Percentiles rank a stretch among this genome's conserved stretches.
Conservation (phyloP, 1,140 invertebrate genomes). For the Chymomyza costata region DNA sequence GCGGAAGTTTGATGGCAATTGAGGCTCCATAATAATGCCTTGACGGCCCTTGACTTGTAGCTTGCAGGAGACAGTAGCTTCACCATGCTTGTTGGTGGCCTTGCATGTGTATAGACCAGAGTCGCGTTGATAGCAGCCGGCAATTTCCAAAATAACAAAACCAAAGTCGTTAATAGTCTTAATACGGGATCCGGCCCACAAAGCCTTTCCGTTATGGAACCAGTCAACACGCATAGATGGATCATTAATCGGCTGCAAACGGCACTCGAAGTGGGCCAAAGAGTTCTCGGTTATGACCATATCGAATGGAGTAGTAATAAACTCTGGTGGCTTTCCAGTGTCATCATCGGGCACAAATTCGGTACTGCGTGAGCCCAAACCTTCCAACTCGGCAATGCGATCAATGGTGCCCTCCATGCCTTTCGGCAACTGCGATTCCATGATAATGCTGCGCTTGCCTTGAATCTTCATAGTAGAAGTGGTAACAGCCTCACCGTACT, state of each 20-base stretch:
- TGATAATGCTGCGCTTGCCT: conserved; percentile 92
- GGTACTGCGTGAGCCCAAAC: conserved; percentile 81
- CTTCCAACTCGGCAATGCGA: conserved; percentile 94
- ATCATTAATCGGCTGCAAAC: conserved; percentile 92
- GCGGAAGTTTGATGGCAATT: conserved; percentile 89
- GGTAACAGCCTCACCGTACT: conserved; percentile 95
- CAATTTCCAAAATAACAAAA: conserved; percentile 93
- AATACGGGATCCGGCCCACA: conserved; percentile 89
- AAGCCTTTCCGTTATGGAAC: conserved; percentile 95
- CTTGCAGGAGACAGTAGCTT: conserved; percentile 90
- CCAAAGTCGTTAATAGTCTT: conserved; percentile 96
- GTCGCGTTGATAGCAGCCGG: conserved; percentile 91
- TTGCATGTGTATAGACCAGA: conserved; percentile 93
- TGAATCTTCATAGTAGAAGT: conserved; percentile 92
- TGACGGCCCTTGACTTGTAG: conserved; percentile 89
- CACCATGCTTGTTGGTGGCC: conserved; percentile 92
- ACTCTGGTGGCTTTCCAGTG: conserved; percentile 92
- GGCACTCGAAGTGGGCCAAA: conserved; percentile 94
- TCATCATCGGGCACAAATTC: conserved; percentile 83
- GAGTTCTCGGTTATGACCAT: conserved; percentile 90
- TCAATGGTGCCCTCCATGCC: conserved; percentile 95
- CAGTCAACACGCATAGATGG: conserved; percentile 95
- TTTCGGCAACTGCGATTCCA: conserved; percentile 93
- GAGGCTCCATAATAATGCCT: conserved; percentile 93
- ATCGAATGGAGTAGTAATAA: conserved; percentile 91